Evolutionary conservation across 30 jellyfish, hydroid and myxozoan species (phyloP).

Genomic region (Hydractinia symbiolongicarpus): DNA sequence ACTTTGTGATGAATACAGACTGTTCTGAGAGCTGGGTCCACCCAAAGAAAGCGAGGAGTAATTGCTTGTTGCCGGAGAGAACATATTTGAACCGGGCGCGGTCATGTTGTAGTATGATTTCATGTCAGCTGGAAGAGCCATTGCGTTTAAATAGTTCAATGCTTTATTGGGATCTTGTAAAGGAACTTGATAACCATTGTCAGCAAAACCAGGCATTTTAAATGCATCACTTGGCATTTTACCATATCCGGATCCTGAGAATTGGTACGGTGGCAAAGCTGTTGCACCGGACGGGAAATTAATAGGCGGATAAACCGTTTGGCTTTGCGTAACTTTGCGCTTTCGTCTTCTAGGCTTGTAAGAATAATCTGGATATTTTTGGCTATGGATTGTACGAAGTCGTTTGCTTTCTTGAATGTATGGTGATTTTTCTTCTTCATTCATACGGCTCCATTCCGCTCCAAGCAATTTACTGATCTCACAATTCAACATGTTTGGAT

Average conservation of each 20-base stretch:
- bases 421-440: slow-evolving; percentile 92
- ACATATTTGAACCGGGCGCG: slow-evolving; percentile 60
- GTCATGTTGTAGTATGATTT: slow-evolving; percentile 75
- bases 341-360: slow-evolving; percentile 95
- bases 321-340: slow-evolving; percentile 90
- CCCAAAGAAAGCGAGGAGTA: slow-evolving; percentile 69
- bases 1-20: slow-evolving; percentile 76
- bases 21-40: slow-evolving; percentile 47
- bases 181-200: slow-evolving; percentile 66
- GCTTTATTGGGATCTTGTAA: slow-evolving; percentile 85
- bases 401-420: slow-evolving; percentile 88
- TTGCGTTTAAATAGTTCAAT: slow-evolving; percentile 57
- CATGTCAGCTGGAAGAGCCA: slow-evolving; percentile 89
- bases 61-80: slow-evolving; percentile 78
- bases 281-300: slow-evolving; percentile 77
- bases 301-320: slow-evolving; percentile 78
- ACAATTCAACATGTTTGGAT: slow-evolving; percentile 97
- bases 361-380: slow-evolving; percentile 93
- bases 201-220: slow-evolving; percentile 78
- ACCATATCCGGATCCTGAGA: slow-evolving; percentile 68
- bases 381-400: slow-evolving; percentile 94
- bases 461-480: slow-evolving; percentile 97
- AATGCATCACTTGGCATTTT: slow-evolving; percentile 89
- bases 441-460: slow-evolving; percentile 99
- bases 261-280: slow-evolving; percentile 85